Evolutionary conservation across 2,113 vertebrate genomes (phyloP).

Genomic region (Nipponia nippon): DNA sequence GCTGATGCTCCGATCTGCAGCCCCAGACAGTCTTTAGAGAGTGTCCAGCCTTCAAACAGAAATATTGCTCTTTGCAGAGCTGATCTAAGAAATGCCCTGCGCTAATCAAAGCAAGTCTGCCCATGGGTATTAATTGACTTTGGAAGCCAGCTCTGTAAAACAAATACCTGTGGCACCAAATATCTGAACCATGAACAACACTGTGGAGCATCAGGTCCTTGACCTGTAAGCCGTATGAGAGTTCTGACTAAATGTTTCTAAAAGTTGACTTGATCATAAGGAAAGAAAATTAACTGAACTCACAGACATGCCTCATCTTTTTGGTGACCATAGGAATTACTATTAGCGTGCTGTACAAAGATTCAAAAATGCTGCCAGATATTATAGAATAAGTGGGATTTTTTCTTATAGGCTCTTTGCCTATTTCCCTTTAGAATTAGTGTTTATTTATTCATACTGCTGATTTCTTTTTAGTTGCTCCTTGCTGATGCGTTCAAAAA

Average conservation of each 20-base stretch:
- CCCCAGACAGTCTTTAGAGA: not conserved
- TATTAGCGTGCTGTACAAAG: not conserved
- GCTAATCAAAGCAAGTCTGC: not conserved
- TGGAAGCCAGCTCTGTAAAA: not conserved
- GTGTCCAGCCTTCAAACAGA: not conserved
- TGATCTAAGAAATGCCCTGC: not conserved
- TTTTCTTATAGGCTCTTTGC: not conserved
- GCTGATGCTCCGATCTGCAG: not conserved
- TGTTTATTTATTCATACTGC: not conserved
- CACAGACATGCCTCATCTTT: not conserved
- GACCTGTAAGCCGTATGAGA: not conserved
- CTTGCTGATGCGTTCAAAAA: not conserved
- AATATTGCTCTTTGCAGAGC: not conserved
- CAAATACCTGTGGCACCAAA: not conserved
- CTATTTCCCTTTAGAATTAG: not conserved
- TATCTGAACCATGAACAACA: not conserved
- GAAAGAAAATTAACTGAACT: not conserved
- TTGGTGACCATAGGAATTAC: not conserved
- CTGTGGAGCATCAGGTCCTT: not conserved
- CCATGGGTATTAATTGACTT: not conserved
- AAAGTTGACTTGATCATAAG: not conserved
- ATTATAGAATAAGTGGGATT: not conserved
- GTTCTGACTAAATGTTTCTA: not conserved
- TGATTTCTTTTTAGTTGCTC: not conserved
- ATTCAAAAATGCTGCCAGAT: not conserved